Evolutionary conservation across 2,888 invertebrate genomes (phyloP).

Genomic region (Lottia gigantea): DNA sequence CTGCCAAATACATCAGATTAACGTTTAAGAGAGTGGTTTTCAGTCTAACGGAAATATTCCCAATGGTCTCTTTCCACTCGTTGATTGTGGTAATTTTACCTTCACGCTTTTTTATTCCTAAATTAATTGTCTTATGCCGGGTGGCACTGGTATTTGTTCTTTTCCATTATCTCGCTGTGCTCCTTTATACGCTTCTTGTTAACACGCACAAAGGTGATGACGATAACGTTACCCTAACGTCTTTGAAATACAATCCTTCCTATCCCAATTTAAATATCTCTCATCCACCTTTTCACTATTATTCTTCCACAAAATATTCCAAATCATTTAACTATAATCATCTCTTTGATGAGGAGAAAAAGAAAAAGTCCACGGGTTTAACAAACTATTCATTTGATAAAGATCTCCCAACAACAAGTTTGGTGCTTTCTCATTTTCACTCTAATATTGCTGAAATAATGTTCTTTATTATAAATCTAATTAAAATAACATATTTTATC

Average conservation of each 20-base stretch:
- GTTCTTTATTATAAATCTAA: too few species aligned
- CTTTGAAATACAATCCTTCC: conserved; percentile 5
- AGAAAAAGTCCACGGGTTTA: neutral
- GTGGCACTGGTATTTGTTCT: conserved; percentile 3
- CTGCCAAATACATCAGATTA: neutral
- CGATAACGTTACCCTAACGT: conserved; percentile 10
- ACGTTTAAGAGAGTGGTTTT: conserved; percentile 3
- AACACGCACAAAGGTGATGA: conserved; percentile 4
- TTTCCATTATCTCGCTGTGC: conserved; percentile 6
- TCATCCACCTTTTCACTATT: conserved; percentile 7
- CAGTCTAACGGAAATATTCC: neutral
- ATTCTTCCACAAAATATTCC: conserved; percentile 7
- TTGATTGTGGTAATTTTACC: conserved; percentile 11
- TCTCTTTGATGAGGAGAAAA: neutral
- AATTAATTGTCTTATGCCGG: conserved; percentile 11
- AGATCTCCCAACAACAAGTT: too few species aligned
- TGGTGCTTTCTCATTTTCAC: too few species aligned
- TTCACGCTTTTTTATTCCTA: conserved; percentile 10
- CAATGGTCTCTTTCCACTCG: conserved; percentile 5
- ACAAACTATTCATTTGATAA: neutral
- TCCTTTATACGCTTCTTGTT: conserved; percentile 10
- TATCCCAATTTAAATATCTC: conserved; percentile 2
- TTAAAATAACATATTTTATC: too few species aligned
- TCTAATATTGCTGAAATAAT: too few species aligned
- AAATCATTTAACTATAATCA: neutral